Base-by-base conservation (phyloP, 2,113 vertebrate species). In the Carollia perspicillata region DNA sequence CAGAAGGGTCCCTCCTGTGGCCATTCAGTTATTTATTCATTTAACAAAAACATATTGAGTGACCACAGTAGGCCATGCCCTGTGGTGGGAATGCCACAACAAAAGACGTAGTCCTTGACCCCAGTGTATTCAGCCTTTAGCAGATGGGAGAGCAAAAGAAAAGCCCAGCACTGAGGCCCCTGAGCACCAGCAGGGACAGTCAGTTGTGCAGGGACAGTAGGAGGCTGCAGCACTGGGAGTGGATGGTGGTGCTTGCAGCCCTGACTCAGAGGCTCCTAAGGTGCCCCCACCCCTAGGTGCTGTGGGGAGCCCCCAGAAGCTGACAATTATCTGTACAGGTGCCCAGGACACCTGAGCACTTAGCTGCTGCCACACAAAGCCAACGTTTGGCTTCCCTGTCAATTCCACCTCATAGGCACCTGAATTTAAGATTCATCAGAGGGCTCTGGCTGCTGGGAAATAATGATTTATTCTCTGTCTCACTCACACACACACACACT, bases 381-480 rank as follows among this genome's bases (percentile, higher is more conserved):
- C 65, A 23, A 2, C 0, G 0, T 13, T 44, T n/a, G 35, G 51
- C 23, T 81, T 65, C 53, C 35, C 26, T 3, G 49, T 63, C 23
- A 10, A 26, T 44, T 85, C 66, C 18, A 33, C 49, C 60, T 94
- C 40, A 22, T 3, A 33, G 37, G 49, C 77, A 71, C 78, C 81
- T 80, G 72, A 79, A 75, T 91, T 94, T 86, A 74, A 95, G 81
- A 93, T 95, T 88, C 94, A 84, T 71, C 80, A 11, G 87, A 90
- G 42, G 49, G 55, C 49, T 89, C 81, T 10, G n/a, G 78, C 94
- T 96, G 90, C 85, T 94, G 63, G 72, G 81, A 96, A 97, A 97
- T 89, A 63, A 75, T 83, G 92, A 96, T 95, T 92, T 93, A 86
- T 91, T 89, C 85, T 93, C 55, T 83, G 58, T 87, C 79, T 69